Base-by-base conservation (phyloP, 2,113 vertebrate species). In the Quiscalus mexicanus region DNA sequence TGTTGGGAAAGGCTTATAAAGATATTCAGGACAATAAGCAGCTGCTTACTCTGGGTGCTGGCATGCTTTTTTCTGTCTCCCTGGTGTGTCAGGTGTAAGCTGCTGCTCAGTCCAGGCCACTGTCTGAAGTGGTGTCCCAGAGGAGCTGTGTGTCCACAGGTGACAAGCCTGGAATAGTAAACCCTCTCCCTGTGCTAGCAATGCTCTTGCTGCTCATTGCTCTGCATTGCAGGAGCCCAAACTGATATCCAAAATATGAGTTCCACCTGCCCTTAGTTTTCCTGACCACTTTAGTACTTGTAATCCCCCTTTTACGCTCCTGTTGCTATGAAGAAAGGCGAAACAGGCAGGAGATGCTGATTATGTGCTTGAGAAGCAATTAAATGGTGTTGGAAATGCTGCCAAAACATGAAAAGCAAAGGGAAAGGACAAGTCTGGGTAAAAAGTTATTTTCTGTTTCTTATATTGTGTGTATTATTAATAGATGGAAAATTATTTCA, bases 401-500 rank as follows among this genome's bases (percentile, higher is more conserved):
- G 90, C 75, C 92, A 95, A 90, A 93, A 73, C 50, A 41, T 80
- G 55, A 81, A 88, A 85, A 91, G 68, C 37, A 55, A 92, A 89
- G 27, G 56, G 47, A 75, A 55, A 80, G 42, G 65, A 65, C 12
- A 16, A 93, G 50, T 44, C 33, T 37, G 35, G 24, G 41, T 2
- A 1, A 16, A 16, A 90, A 70, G 19, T 1, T 8, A 62, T 39
- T 64, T 87, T 74, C 42, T 17, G 0, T 87, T 95, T 95, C 44
- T 78, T 77, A 63, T 20, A 56, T 75, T 64, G 45, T 79, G 23
- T 78, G 6, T 86, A 64, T 77, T 75, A 77, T 70, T 75, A 81
- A 52, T 84, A 60, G 44, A 56, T 89, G 83, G 86, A 92, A 90
- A 93, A 90, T 86, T 68, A 86, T 90, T 96, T 94, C 82, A 95